A percentile compares a stretch with the other conserved stretches of the same genome.
Conservation (phyloP, 2,888 invertebrate genomes). For the Leucania comma region DNA sequence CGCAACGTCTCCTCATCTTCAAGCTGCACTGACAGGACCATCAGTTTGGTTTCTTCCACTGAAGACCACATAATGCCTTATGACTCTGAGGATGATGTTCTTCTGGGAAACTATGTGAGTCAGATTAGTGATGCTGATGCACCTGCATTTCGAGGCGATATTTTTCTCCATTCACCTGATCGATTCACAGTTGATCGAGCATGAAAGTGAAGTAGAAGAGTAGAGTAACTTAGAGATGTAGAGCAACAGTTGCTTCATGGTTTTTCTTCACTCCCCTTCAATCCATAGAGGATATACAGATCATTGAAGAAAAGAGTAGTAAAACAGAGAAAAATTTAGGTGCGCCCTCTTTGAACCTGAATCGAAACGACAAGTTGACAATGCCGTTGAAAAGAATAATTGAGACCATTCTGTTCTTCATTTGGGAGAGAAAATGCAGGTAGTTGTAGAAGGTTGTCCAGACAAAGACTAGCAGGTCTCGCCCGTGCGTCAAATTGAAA, state of each 20-base stretch:
- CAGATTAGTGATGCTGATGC: conserved; percentile 15
- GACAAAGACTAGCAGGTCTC: conserved; percentile 10
- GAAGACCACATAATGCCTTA: conserved; percentile 25
- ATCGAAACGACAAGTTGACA: not conserved
- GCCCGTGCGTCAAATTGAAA: not conserved
- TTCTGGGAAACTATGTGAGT: conserved; percentile 12
- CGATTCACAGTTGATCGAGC: not conserved
- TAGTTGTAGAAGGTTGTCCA: conserved; percentile 7
- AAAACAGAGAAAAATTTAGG: not conserved
- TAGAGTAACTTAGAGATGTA: conserved; percentile 1
- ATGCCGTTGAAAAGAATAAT: conserved; percentile 4
- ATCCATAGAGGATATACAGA: conserved; percentile 1
- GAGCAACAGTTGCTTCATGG: conserved; percentile 2
- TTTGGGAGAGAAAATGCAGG: conserved; percentile 9
- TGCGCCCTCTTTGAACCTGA: not conserved
- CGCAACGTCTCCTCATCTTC: conserved; percentile 18
- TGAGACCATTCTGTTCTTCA: not conserved
- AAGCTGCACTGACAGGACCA: conserved; percentile 27
- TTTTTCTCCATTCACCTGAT: not conserved
- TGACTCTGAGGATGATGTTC: conserved; percentile 19
- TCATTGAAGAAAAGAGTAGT: conserved; percentile 13
- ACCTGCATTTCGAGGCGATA: not conserved
- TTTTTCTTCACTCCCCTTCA: conserved; percentile 9
- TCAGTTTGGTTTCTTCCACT: conserved; percentile 31
- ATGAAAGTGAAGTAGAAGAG: conserved; percentile 5